Base-by-base conservation (phyloP, 2,888 invertebrate genomes). In the Mechanitis messenoides region DNA sequence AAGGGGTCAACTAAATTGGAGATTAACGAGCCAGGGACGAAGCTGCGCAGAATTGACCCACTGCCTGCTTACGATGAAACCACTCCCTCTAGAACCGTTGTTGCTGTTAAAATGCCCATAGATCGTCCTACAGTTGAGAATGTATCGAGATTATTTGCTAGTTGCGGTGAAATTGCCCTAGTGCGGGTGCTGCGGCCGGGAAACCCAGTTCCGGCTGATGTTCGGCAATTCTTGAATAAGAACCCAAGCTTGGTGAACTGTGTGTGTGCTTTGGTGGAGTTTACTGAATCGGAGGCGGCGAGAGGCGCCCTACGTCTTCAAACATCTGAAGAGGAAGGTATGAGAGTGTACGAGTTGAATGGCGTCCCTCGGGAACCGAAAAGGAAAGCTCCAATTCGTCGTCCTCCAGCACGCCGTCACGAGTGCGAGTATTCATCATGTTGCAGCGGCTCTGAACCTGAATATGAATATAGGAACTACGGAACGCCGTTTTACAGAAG, bases 61-160 rank as follows among this genome's bases (percentile, higher is more conserved):
- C 84, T 98, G 69, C 98, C 98, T 3, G 93, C 94, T 60, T 95
- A 95, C 82, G 97, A 98, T 75, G 97, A 98, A 85, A 97, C 97
- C 0, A 95, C 97, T 56, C 96, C 97, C 0, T 97, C 97, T 0
- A 92, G 98, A 71, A 97, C 97, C 0, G 94, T 98, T 31, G 95
- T 98, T 45, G 97, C 95, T 1, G 94, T 96, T 33, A 93, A 94
- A 79, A 92, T 98, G 87, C 96, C 97, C 0, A 91, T 95, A 61
- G 96, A 97, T 50, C 95, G 94, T 71, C 93, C 97, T 0, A 93
- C 95, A 7, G 96, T 98, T 54, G 97, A 98, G 83, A 94, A 94
- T 72, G 96, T 98, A n/a, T 97, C 97, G 0, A 95, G 97, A 77
- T 85, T 97, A 67, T 98, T 98, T 85, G 93, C 94, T 11, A 91